Evolutionary conservation across 2,113 vertebrate species (phyloP).

Genomic region (Hippocampus barbouri): DNA sequence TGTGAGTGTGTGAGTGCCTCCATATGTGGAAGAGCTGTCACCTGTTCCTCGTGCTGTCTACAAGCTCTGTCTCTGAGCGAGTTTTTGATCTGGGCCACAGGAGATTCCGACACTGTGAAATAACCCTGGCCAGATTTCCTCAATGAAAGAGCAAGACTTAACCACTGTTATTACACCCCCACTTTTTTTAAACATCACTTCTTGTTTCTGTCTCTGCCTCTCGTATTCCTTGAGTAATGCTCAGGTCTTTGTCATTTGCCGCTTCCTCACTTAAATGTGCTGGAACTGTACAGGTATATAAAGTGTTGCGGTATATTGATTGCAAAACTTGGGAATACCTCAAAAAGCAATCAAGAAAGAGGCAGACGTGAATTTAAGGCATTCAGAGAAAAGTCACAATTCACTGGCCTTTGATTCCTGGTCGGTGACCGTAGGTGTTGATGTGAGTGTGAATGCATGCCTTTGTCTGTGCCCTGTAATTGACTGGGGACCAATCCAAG

Average conservation of each 20-base stretch:
- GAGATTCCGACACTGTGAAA: slow-evolving; percentile 74
- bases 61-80: slow-evolving; percentile 40
- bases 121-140: slow-evolving; percentile 63
- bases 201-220: slow-evolving; percentile 35
- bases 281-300: not conserved
- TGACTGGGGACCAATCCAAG: not conserved
- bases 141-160: slow-evolving; percentile 66
- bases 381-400: not conserved
- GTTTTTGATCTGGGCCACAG: slow-evolving; percentile 69
- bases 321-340: not conserved
- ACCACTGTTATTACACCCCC: slow-evolving; percentile 71
- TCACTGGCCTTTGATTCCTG: not conserved
- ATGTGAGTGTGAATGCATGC: not conserved
- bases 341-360: not conserved
- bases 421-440: not conserved
- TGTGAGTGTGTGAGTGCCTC: slow-evolving; percentile 34
- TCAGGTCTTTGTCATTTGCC: slow-evolving; percentile 39
- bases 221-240: slow-evolving; percentile 15
- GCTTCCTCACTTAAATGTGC: slow-evolving; percentile 11
- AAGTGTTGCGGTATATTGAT: not conserved
- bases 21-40: slow-evolving; percentile 50
- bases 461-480: not conserved
- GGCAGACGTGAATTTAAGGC: too few relatives aligned
- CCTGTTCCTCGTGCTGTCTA: slow-evolving; percentile 50
- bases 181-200: slow-evolving; percentile 44